Evolutionary conservation across 2,113 vertebrate species (phyloP).

Genomic region (Tichodroma muraria): DNA sequence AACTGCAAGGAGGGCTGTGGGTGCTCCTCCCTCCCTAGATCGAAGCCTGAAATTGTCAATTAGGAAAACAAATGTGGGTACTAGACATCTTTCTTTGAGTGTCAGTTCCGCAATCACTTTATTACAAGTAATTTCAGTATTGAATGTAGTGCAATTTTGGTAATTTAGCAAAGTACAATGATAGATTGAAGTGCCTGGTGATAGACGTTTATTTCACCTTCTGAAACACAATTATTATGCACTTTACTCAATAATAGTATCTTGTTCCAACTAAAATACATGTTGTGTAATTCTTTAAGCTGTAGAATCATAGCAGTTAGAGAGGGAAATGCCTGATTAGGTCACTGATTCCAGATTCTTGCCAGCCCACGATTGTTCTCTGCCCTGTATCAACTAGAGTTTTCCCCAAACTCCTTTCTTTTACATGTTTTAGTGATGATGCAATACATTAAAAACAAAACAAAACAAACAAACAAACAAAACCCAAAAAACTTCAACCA

Average conservation of each 20-base stretch:
- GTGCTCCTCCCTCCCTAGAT: background rate
- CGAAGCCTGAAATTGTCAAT: background rate
- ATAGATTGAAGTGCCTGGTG: slow-evolving; percentile 47
- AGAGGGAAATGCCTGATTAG: slow-evolving; percentile 30
- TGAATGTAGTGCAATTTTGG: slow-evolving; percentile 42
- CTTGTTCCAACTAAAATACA: slow-evolving; percentile 57
- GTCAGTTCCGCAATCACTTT: slow-evolving; percentile 28
- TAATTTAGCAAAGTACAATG: slow-evolving; percentile 54
- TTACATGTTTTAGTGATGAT: background rate
- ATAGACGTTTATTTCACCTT: slow-evolving; percentile 30
- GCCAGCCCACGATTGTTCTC: background rate
- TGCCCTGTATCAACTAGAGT: background rate
- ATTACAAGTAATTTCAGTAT: slow-evolving; percentile 44
- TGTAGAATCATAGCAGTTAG: slow-evolving; percentile 39
- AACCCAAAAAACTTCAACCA: background rate
- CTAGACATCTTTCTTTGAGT: slow-evolving; percentile 16
- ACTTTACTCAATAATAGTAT: slow-evolving; percentile 54
- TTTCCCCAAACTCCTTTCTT: background rate
- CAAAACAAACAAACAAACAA: background rate
- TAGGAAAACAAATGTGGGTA: slow-evolving; percentile 34
- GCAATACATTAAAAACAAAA: background rate
- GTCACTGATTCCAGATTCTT: slow-evolving; percentile 8
- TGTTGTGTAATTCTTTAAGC: slow-evolving; percentile 3
- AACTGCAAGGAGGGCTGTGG: background rate
- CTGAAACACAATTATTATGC: slow-evolving; percentile 55